Base-by-base conservation (phyloP, 2,888 invertebrate genomes). In the Molanna angustata region DNA sequence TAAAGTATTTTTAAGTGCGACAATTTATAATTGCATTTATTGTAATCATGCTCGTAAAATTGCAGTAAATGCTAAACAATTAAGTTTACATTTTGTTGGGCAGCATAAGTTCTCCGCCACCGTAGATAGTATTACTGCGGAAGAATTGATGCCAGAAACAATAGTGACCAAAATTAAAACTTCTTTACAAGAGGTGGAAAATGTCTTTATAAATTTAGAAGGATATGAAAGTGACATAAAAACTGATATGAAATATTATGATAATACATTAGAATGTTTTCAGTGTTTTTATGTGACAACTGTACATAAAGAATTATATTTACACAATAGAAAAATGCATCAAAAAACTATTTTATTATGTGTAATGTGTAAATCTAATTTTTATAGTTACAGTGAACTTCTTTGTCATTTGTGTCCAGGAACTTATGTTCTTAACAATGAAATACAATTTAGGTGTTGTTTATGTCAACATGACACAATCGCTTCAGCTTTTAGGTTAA, bases 371-470 rank as follows among this genome's bases (percentile, higher is more conserved):
- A 89, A 90, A 71, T 82, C 85, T 22, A 89, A 86, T 66, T 92
- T 91, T 75, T 89, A 86, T 71, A 90, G 86, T 71, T 91, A 90
- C 71, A 90, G 90, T 74, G 91, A 92, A 69, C 76, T 92, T 56
- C 72, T 91, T 58, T 92, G 91, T 72, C 92, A 92, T 75, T 78
- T 91, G 63, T 92, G 92, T 70, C 90, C 91, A 16, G 92, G 91
- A 44, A 74, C 81, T 61, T 88, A 88, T 71, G 79, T 80, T 66
- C 69, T 75, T 6, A 73, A 66, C 52, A 72, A 75, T 59, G 85
- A 86, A 69, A 78, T 86, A 57, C 82, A 80, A 62, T 91, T 86
- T 70, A 82, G 90, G 62, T 93, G 92, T 68, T 90, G 90, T 69
- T 80, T 91, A 65, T 93, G 93, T 68, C 81, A 84, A 43, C 73